A percentile compares a stretch with the other conserved stretches of the same genome.
Conservation (phyloP, 2,797 vertebrate species). For the Momotus momota region DNA sequence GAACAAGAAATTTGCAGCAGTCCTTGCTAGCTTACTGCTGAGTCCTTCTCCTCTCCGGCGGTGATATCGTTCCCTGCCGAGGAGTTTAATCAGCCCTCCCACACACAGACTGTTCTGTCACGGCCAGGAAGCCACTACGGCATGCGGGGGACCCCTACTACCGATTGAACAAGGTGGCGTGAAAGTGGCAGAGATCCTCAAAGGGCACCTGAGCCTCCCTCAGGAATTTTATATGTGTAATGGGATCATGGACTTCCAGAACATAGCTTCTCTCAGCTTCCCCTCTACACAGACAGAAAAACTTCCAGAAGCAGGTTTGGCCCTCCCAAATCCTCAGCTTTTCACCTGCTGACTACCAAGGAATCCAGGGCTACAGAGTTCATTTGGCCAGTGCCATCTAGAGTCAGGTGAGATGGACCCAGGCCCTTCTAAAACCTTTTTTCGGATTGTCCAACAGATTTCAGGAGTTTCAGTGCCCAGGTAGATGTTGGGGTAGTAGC, state of each 20-base stretch:
- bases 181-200: not conserved
- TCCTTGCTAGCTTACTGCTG: conserved; percentile 11
- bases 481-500: not conserved
- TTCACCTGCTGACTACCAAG: rapidly evolving
- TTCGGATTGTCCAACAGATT: not conserved
- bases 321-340: not conserved
- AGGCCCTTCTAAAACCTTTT: not conserved
- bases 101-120: conserved; percentile 8
- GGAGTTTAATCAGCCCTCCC: conserved; percentile 24
- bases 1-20: conserved; percentile 1
- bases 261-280: not conserved
- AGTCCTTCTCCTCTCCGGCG: not conserved
- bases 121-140: not conserved
- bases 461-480: not conserved
- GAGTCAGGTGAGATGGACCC: not conserved
- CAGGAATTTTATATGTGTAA: not conserved
- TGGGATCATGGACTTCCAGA: rapidly evolving
- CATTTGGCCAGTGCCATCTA: not conserved
- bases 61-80: not conserved
- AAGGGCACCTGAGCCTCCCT: not conserved
- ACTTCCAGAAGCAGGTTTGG: not conserved
- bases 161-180: not conserved
- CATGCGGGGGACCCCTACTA: not conserved
- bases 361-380: rapidly evolving
- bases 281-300: not conserved